Conservation (phyloP, 64 coral and sea anemone genomes). For the Montipora sp. region DNA sequence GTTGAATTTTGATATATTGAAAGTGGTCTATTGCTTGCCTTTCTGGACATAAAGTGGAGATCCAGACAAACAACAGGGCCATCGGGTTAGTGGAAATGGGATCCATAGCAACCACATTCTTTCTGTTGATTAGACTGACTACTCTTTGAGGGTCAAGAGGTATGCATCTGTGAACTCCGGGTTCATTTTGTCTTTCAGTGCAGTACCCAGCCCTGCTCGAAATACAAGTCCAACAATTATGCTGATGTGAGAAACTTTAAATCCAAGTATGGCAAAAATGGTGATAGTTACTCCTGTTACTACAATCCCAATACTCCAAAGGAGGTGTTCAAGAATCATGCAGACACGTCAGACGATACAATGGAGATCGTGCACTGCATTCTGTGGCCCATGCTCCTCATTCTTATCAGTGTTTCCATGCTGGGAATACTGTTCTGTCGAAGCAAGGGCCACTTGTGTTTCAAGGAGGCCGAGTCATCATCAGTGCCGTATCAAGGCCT, state of each 20-base stretch:
- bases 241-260: not conserved
- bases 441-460: conserved; percentile 17
- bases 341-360: not conserved
- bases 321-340: conserved; percentile 20
- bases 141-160: no score
- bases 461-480: not conserved
- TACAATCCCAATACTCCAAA: conserved; percentile 52
- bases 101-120: no score
- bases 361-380: conserved; percentile 56
- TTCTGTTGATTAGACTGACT: no score
- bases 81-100: no score
- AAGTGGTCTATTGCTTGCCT: no score
- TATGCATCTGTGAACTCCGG: not conserved
- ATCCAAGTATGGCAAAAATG: not conserved
- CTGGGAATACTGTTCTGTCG: conserved; percentile 12
- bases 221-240: not conserved
- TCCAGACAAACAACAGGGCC: no score
- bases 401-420: not conserved
- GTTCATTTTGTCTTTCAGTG: conserved; percentile 19
- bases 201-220: conserved; percentile 30
- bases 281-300: conserved; percentile 31
- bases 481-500: conserved; percentile 31
- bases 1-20: no score
- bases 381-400: conserved; percentile 52
- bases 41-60: no score